phyloP scores from a whole-genome alignment of 2,113 vertebrate species.

The Hemiprocne comata region DNA sequence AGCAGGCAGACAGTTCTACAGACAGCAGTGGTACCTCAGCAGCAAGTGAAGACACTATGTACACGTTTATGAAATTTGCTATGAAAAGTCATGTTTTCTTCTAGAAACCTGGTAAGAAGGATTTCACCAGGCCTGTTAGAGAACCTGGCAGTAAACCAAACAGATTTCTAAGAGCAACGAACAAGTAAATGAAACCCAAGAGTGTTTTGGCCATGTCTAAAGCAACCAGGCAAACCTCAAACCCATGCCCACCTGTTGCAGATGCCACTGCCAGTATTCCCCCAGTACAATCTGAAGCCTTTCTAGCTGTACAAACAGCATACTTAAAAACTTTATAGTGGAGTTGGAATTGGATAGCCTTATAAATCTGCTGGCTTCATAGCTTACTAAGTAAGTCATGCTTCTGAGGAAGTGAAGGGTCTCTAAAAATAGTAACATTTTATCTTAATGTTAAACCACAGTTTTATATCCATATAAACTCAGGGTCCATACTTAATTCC shows the following conservation, averaged over 20 bases:
- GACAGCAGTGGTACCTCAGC: background rate
- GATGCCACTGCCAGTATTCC: background rate
- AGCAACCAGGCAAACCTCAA: background rate
- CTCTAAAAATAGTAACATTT: background rate
- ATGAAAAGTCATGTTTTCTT: background rate
- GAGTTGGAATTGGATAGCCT: background rate
- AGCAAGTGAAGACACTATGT: background rate
- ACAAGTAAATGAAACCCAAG: background rate
- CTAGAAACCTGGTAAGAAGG: background rate
- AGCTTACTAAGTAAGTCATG: background rate
- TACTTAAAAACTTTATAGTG: background rate
- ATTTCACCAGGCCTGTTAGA: background rate
- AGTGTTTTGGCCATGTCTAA: background rate
- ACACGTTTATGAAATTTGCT: background rate
- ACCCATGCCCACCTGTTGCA: accelerated
- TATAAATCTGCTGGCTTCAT: background rate
- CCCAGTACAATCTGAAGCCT: background rate
- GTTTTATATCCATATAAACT: background rate
- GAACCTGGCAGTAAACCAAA: background rate
- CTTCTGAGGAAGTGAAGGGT: background rate
- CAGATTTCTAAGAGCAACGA: background rate
- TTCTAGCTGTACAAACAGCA: background rate
- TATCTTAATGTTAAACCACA: background rate
- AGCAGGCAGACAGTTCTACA: background rate
- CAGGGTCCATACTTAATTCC: background rate